Base-by-base conservation (phyloP, 2,797 vertebrate genomes). In the Crax fasciolata region DNA sequence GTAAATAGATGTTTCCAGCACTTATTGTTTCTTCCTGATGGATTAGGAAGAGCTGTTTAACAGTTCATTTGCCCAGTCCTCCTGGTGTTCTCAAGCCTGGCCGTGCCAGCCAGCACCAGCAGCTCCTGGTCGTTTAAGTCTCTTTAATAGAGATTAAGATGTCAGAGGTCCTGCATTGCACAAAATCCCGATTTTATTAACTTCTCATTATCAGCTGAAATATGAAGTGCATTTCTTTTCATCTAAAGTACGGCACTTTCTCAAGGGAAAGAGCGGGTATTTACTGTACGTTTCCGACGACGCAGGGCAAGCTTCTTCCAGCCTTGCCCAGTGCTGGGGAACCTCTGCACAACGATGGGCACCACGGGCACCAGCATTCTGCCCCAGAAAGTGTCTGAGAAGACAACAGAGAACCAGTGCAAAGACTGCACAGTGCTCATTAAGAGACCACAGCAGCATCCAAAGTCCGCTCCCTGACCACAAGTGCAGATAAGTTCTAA, bases 121-220 rank as follows among this genome's bases (percentile, higher is more conserved):
- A 97, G 98, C 94, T 98, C 98, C 97, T 98, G 97, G 98, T 97
- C 98, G 98, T 98, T 98, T 98, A 99, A 99, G 98, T 98, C 99
- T 98, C 98, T 98, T 99, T 99, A 99, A 99, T 99, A 98, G 99
- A 99, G 99, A 99, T 99, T 99, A 99, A 99, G 98, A 98, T 98
- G 98, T 99, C 99, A 99, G 98, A 98, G 98, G 98, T 97, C 97
- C 97, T 97, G 98, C 97, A 97, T 98, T 98, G 98, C 95, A 97
- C 98, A 98, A 98, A 98, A 98, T 98, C 98, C 98, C 94, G 89
- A 97, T 98, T 98, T 99, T 98, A 99, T 98, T 98, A 98, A 98
- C 98, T 98, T 98, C 98, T 98, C 98, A 98, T 97, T 97, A 97
- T 97, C 97, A 96, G 95, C 97, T 90, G 95, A 97, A 97, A 97